Conservation (phyloP, 35 echinoderm and acorn worm genomes). For the Strongylocentrotus purpuratus region DNA sequence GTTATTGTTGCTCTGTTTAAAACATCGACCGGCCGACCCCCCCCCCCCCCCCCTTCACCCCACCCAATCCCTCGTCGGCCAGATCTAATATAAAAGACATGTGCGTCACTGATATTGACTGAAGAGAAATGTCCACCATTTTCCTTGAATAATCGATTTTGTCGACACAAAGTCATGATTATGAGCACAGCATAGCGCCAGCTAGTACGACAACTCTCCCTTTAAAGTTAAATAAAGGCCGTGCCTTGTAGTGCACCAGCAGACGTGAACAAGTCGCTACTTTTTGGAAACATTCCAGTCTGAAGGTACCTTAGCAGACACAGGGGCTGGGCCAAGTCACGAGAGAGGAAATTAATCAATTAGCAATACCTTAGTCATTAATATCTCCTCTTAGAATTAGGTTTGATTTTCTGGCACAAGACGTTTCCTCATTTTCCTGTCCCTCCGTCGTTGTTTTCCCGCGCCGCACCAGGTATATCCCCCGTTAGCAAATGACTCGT, state of each 20-base stretch:
- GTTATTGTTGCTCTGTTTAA: too few species aligned
- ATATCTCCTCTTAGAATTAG: neutral
- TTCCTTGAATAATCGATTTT: too few species aligned
- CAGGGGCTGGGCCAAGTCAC: neutral
- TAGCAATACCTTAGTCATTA: constrained; percentile 35
- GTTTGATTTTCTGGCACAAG: neutral
- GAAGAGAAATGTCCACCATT: too few species aligned
- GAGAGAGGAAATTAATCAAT: constrained; percentile 19
- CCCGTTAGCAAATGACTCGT: constrained; percentile 7
- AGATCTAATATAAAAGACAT: too few species aligned
- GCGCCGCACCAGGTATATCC: neutral
- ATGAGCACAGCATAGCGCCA: too few species aligned
- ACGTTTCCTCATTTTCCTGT: neutral
- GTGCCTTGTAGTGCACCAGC: neutral
- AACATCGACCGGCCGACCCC: too few species aligned
- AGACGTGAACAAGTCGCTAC: neutral
- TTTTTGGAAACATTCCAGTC: constrained; percentile 17
- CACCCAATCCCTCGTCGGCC: too few species aligned
- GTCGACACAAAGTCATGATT: too few species aligned
- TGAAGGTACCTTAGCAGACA: neutral
- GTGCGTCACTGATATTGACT: too few species aligned
- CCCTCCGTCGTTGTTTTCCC: neutral
- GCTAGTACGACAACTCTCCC: neutral
- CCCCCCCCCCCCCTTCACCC: too few species aligned
- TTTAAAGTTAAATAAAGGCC: neutral